Percentiles rank a stretch among this genome's conserved stretches.
Conservation (phyloP, 2,888 invertebrate genomes). For the Eumerus sabulonum region DNA sequence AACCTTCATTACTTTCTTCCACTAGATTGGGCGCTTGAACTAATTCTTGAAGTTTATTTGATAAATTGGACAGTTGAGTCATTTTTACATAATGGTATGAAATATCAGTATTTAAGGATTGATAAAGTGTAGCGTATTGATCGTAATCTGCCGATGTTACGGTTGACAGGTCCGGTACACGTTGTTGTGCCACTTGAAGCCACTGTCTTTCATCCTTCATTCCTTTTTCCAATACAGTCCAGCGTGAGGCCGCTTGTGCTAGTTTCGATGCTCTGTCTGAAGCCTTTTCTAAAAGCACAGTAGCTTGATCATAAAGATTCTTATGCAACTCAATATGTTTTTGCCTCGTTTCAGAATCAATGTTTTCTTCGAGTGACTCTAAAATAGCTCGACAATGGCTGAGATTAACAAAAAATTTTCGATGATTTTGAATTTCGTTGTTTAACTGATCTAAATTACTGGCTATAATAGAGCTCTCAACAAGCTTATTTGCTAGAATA, state of each 20-base stretch:
- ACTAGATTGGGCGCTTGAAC: constrained; percentile 88
- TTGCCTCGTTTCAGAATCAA: constrained; percentile 88
- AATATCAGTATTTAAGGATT: constrained; percentile 88
- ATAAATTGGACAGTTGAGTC: constrained; percentile 85
- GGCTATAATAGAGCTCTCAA: constrained; percentile 88
- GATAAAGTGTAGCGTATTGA: constrained; percentile 90
- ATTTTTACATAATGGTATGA: constrained; percentile 89
- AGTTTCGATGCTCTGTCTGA: constrained; percentile 90
- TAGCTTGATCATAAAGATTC: constrained; percentile 87
- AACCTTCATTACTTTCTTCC: constrained; percentile 85
- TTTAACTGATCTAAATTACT: constrained; percentile 89
- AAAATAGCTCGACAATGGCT: constrained; percentile 92
- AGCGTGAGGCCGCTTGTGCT: constrained; percentile 90
- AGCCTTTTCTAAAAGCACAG: constrained; percentile 88
- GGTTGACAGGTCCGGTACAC: constrained; percentile 88
- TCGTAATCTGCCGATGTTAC: constrained; percentile 92
- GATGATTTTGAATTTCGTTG: constrained; percentile 92
- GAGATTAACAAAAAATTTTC: constrained; percentile 92
- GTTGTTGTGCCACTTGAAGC: constrained; percentile 90
- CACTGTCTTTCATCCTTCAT: constrained; percentile 91
- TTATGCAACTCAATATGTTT: constrained; percentile 87
- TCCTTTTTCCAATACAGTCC: constrained; percentile 89
- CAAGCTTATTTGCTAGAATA: constrained; percentile 88
- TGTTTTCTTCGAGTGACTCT: constrained; percentile 90
- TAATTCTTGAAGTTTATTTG: constrained; percentile 86